A percentile compares a stretch with the other conserved stretches of the same genome.
These are phyloP conservation scores for Drosophila orosa DNA, from an alignment of 1,140 invertebrate species.

Conservation along the genomic window DNA sequence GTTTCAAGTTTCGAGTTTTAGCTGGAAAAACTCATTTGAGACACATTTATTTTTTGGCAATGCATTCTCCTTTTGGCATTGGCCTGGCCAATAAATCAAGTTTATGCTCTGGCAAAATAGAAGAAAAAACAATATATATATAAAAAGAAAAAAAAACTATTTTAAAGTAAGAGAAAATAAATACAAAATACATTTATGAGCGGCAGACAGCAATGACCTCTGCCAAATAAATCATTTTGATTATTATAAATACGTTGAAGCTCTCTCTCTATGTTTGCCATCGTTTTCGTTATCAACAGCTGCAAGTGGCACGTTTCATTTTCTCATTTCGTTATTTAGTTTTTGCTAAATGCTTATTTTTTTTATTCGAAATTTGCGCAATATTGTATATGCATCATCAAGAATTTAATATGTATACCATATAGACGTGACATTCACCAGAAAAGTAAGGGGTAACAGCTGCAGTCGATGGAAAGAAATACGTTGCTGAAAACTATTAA, in stretches of 20 bases:
- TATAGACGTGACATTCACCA: conserved; percentile 50
- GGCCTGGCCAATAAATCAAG: conserved; percentile 70
- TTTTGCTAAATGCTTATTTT: conserved; percentile 31
- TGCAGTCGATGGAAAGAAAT: conserved; percentile 56
- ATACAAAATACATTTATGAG: conserved; percentile 49
- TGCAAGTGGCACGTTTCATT: conserved; percentile 52
- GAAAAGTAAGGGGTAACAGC: conserved; percentile 64
- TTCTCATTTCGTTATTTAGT: conserved; percentile 43
- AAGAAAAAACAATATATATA: not conserved
- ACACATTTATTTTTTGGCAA: conserved; percentile 45
- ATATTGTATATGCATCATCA: conserved; percentile 66
- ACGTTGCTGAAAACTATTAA: conserved; percentile 41
- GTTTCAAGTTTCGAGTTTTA: conserved; percentile 46
- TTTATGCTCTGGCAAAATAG: conserved; percentile 54
- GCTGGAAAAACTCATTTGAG: conserved; percentile 44
- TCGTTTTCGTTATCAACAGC: conserved; percentile 63
- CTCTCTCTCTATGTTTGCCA: conserved; percentile 14
- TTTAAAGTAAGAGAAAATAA: conserved; percentile 39
- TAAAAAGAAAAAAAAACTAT: conserved; percentile 13
- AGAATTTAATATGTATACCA: conserved; percentile 32
- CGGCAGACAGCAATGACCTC: conserved; percentile 67
- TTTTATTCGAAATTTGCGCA: conserved; percentile 52
- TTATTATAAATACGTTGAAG: conserved; percentile 70
- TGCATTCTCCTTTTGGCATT: conserved; percentile 70
- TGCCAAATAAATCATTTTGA: conserved; percentile 74